Evolutionary conservation across 2,113 vertebrate species (phyloP).

Genomic region (Collichthys lucidus): DNA sequence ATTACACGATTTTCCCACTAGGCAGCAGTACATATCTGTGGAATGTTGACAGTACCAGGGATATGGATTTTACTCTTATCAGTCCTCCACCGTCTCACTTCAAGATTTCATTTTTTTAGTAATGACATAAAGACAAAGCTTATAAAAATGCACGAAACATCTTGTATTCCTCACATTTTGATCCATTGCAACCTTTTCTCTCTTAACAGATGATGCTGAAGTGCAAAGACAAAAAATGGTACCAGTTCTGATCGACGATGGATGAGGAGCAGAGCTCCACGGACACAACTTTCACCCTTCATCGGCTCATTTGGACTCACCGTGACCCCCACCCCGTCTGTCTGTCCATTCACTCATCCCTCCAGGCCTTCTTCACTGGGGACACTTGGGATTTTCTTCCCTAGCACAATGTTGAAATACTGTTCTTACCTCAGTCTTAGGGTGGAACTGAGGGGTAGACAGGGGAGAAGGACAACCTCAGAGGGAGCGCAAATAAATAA

Average conservation of each 20-base stretch:
- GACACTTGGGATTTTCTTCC: slow-evolving; percentile 87
- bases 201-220: slow-evolving; percentile 96
- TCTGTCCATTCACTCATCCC: slow-evolving; percentile 77
- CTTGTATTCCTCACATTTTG: not conserved
- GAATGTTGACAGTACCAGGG: not conserved
- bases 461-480: slow-evolving; percentile 77
- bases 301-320: slow-evolving; percentile 84
- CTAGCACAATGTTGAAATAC: slow-evolving; percentile 93
- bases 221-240: slow-evolving; percentile 99
- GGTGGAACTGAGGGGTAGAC: slow-evolving; percentile 87
- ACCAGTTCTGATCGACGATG: slow-evolving; percentile 93
- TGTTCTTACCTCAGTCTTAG: slow-evolving; percentile 89
- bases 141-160: not conserved
- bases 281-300: slow-evolving; percentile 67
- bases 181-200: not conserved
- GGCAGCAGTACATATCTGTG: slow-evolving; percentile 34
- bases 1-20: slow-evolving; percentile 23
- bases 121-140: not conserved
- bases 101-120: not conserved
- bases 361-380: slow-evolving; percentile 81
- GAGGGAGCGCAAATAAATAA: slow-evolving; percentile 58
- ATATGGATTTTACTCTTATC: not conserved
- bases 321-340: slow-evolving; percentile 59
- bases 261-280: slow-evolving; percentile 55
- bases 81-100: not conserved